Conservation (phyloP, 2,797 vertebrate species). For the Parotocinclus haroldoi region DNA sequence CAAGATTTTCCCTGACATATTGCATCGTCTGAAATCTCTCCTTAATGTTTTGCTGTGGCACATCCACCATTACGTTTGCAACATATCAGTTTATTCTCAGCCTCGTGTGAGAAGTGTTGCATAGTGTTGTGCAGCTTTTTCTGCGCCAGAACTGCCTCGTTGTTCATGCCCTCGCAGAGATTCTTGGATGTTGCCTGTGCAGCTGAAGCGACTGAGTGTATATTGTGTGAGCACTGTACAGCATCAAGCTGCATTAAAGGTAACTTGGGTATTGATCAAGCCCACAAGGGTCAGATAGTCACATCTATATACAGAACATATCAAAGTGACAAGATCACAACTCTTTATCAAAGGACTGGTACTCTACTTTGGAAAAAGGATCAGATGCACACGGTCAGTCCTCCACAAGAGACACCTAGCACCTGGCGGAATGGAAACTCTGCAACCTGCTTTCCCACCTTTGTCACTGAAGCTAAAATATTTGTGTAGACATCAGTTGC, state of each 20-base stretch:
- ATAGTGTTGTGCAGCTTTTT: not conserved
- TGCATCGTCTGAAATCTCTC: not conserved
- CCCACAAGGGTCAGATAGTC: not conserved
- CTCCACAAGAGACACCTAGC: not conserved
- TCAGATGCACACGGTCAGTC: not conserved
- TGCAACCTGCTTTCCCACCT: not conserved
- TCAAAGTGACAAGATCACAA: not conserved
- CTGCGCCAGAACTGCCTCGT: not conserved
- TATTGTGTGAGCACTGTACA: not conserved
- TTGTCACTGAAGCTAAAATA: not conserved
- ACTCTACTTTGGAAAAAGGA: not conserved
- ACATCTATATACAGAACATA: not conserved
- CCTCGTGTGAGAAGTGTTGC: not conserved
- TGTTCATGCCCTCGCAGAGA: not conserved
- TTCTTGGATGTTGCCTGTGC: not conserved
- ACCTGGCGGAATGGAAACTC: not conserved
- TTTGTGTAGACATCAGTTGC: conserved; percentile 1
- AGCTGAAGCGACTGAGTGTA: not conserved
- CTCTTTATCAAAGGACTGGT: not conserved
- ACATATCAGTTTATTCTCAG: not conserved
- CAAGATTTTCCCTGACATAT: not conserved
- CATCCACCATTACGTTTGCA: no score
- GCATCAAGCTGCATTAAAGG: not conserved
- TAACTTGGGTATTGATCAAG: not conserved
- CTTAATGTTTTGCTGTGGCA: not conserved